phyloP scores from a whole-genome alignment of 2,113 vertebrate species.

The Takifugu bimaculatus region DNA sequence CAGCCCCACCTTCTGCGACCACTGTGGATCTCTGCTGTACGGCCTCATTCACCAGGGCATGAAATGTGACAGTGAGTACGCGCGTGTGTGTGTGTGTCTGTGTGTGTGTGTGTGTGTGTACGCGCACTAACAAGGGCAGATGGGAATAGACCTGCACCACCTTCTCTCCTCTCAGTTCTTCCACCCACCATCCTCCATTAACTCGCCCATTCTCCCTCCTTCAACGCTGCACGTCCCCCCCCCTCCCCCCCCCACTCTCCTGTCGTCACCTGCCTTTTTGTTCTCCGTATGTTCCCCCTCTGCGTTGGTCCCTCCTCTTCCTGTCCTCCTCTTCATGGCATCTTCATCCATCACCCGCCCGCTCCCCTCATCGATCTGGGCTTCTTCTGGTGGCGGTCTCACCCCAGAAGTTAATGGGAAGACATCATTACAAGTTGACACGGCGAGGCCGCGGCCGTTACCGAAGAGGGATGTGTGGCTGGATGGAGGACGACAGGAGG shows the following conservation, averaged over 20 bases:
- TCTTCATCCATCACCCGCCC: conserved; percentile 38
- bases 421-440: conserved; percentile 48
- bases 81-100: not conserved
- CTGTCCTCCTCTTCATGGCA: not conserved
- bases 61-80: conserved; percentile 97
- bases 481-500: conserved; percentile 6
- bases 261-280: not conserved
- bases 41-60: conserved; percentile 97
- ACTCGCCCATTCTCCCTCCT: conserved; percentile 8
- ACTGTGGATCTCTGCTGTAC: conserved; percentile 93
- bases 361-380: conserved; percentile 49
- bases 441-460: conserved; percentile 31
- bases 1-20: conserved; percentile 96
- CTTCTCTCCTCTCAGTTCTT: conserved; percentile 39
- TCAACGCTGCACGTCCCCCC: not conserved
- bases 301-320: not conserved
- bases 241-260: not conserved
- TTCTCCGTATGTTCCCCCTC: not conserved
- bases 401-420: conserved; percentile 53
- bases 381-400: conserved; percentile 39
- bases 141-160: conserved; percentile 52
- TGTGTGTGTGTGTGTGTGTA: conserved; percentile 15
- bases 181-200: conserved; percentile 35
- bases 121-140: conserved; percentile 55
- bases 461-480: not conserved